phyloP scores from a whole-genome alignment of 2,888 invertebrate genomes.

The Drosophila suboccidentalis region DNA sequence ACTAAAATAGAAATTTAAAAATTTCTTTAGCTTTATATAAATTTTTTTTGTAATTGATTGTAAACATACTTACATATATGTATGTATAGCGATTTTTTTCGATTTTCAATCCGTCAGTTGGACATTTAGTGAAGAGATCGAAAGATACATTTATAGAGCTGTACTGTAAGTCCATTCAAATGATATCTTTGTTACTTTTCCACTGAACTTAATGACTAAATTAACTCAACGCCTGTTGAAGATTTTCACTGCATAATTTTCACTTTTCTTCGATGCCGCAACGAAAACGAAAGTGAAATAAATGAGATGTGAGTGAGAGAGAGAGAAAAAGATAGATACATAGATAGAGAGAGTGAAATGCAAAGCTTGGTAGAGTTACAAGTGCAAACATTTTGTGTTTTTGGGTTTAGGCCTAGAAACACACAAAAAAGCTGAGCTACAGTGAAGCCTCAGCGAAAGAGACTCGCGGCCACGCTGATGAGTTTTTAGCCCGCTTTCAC shows the following conservation, averaged over 20 bases:
- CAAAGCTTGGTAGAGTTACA: constrained; percentile 36
- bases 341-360: not conserved
- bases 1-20: too few species aligned
- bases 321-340: not conserved
- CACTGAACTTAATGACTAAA: constrained; percentile 47
- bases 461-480: constrained; percentile 66
- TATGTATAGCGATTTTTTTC: not conserved
- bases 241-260: constrained; percentile 74
- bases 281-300: constrained; percentile 72
- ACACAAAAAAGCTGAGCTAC: constrained; percentile 23
- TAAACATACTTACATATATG: too few species aligned
- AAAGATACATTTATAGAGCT: not conserved
- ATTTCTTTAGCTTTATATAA: not conserved
- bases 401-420: constrained; percentile 47
- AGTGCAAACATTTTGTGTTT: constrained; percentile 34
- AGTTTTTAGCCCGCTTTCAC: constrained; percentile 83
- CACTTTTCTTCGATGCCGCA: constrained; percentile 70
- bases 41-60: not conserved
- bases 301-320: constrained; percentile 35
- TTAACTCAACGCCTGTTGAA: constrained; percentile 39
- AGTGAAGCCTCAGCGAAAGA: constrained; percentile 42
- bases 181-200: constrained; percentile 44
- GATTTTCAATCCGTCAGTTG: not conserved
- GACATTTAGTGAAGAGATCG: not conserved
- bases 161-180: constrained; percentile 21